phyloP scores from a whole-genome alignment of 2,797 vertebrate species.

The Cheracebus regulus region DNA sequence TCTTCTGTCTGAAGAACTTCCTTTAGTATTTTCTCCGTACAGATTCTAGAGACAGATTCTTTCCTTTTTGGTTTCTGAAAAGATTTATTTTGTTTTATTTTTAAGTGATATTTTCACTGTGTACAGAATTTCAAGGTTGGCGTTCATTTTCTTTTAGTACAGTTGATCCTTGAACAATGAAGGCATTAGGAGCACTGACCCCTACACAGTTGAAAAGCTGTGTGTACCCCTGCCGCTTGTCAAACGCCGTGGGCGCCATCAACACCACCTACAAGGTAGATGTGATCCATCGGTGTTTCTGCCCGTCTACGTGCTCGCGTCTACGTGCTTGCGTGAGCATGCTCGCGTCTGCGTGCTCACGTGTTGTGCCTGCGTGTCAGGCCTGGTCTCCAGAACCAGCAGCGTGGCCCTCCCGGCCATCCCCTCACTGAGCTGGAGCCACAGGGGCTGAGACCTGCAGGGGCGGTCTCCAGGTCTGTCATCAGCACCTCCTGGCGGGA shows the following conservation, averaged over 20 bases:
- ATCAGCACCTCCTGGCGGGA: rapidly evolving
- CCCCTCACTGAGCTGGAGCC: neutral
- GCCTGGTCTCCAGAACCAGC: neutral
- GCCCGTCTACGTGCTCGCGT: neutral
- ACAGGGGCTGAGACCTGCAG: neutral
- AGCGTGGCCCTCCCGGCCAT: neutral
- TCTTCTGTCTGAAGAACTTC: neutral
- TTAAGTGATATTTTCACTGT: neutral
- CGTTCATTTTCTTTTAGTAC: neutral
- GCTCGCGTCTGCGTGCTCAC: too few species aligned
- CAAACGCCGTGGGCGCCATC: too few species aligned
- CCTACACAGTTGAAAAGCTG: neutral
- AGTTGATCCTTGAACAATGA: neutral
- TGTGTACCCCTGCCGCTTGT: too few species aligned
- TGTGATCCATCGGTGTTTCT: neutral
- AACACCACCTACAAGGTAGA: too few species aligned
- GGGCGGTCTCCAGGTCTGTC: neutral
- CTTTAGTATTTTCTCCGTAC: neutral
- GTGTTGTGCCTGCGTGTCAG: too few species aligned
- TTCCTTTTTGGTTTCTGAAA: constrained; percentile 16
- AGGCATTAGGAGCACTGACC: neutral
- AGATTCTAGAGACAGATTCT: neutral
- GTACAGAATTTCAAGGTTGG: neutral
- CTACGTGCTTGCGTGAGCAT: too few species aligned
- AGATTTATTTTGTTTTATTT: neutral